These are phyloP conservation scores for Hyaena hyaena DNA, from an alignment of 2,113 vertebrate species.

Conservation along the genomic window DNA sequence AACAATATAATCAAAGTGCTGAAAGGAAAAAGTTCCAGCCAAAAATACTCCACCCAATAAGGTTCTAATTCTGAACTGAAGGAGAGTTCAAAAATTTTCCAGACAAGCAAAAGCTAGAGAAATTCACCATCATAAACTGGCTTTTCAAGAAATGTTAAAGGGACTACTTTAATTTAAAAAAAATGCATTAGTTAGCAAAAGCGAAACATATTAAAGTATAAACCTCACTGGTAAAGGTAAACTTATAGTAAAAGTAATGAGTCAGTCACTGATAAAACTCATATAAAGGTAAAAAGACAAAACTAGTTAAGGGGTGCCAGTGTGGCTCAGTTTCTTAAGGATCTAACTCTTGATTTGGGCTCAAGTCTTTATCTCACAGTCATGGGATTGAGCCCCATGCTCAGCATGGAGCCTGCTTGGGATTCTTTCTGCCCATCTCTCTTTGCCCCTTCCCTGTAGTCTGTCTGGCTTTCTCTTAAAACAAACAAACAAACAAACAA, in stretches of 20 bases:
- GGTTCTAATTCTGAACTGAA: neutral
- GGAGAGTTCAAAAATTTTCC: neutral
- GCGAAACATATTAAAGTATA: neutral
- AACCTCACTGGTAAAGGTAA: neutral
- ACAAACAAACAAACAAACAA: neutral
- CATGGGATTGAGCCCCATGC: too few species aligned
- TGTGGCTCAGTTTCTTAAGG: too few species aligned
- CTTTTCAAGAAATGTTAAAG: neutral
- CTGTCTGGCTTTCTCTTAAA: too few species aligned
- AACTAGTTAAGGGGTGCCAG: neutral
- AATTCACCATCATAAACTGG: neutral
- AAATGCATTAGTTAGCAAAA: neutral
- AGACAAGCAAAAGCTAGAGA: neutral
- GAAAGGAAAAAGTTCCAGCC: neutral
- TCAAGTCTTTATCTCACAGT: too few species aligned
- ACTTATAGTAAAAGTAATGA: neutral
- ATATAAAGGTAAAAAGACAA: neutral
- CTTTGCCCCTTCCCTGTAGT: too few species aligned
- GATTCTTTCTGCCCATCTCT: too few species aligned
- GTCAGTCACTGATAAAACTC: neutral
- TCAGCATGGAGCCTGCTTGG: too few species aligned
- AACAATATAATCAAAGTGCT: neutral
- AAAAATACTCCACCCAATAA: neutral
- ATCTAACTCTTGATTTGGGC: too few species aligned
- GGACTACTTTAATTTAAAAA: neutral